Base-by-base conservation (phyloP, 1,140 invertebrate species). In the Hypothenemus hampei region DNA sequence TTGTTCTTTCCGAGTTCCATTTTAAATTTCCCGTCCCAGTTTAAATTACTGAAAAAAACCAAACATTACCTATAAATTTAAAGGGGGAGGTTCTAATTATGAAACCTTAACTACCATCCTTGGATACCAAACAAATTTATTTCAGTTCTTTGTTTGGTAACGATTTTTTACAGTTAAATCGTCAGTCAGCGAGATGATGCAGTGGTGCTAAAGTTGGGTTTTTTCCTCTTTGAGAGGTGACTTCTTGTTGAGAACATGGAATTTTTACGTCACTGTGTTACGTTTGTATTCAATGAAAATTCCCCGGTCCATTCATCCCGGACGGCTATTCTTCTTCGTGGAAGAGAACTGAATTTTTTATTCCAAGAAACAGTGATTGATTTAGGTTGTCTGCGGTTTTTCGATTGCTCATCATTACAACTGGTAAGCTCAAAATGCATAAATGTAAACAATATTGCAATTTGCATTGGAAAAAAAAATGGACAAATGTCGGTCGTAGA, bases 341-440 rank as follows among this genome's bases (percentile, higher is more conserved):
- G 33, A 37, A 49, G 13, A n/a, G 15, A 18, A 31, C 22, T 5
- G 4, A 6, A 31, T 16, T 7, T 31, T 31, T 35, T 16, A 31
- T 13, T n/a, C 21, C 11, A 8, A 18, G 22, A 22, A 49, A 44
- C n/a, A n/a, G n/a, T n/a, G n/a, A n/a, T n/a, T n/a, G 44, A 46
- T 31, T 49, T 35, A 37, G 24, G 36, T 11, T 13, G 35, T 39
- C 46, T 49, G 46, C 21, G 46, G 46, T 49, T 37, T 49, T 49
- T 20, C 24, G 3, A 31, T 11, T 20, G 16, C 13, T 29, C 44
- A 31, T 18, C n/a, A 13, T 19, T 16, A 46, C 33, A 31, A 49
- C 21, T 15, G 46, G 46, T 49, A 39, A 49, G 46, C 39, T 13
- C 5, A 43, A n/a, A n/a, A n/a, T n/a, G n/a, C n/a, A n/a, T n/a